A percentile compares a stretch with the other conserved stretches of the same genome.
These are phyloP conservation scores for Ferrisia virgata DNA, from an alignment of 2,888 invertebrate genomes.

Conservation along the genomic window DNA sequence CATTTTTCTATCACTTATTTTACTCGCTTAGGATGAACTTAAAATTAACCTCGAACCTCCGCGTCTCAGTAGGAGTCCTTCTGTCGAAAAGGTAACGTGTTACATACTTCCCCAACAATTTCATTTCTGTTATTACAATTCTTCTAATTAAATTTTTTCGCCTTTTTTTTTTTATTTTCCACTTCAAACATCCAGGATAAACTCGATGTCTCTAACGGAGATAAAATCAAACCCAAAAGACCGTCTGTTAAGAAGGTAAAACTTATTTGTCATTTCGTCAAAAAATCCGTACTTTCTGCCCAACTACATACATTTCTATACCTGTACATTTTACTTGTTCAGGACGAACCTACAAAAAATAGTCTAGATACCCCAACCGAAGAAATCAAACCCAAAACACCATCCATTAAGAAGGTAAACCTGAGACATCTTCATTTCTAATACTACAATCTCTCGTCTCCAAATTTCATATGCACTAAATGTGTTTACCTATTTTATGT, in stretches of 20 bases:
- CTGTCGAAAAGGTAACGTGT: not conserved
- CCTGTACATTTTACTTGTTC: not conserved
- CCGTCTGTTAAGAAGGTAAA: conserved; percentile 18
- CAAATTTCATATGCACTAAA: not conserved
- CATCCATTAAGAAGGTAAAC: conserved; percentile 34
- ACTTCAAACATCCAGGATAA: not conserved
- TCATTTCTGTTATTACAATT: not conserved
- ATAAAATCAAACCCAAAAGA: conserved; percentile 16
- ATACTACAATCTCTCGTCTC: no score
- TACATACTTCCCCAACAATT: not conserved
- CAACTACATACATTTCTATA: not conserved
- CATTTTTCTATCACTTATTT: not conserved
- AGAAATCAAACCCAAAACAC: conserved; percentile 27
- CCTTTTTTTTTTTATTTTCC: not conserved
- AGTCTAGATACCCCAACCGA: not conserved
- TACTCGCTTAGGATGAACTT: conserved; percentile 12
- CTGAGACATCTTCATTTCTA: not conserved
- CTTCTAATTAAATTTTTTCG: not conserved
- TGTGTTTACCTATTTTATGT: not conserved
- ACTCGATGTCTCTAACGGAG: not conserved
- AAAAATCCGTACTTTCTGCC: not conserved
- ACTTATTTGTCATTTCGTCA: not conserved
- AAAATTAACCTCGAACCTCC: conserved; percentile 9
- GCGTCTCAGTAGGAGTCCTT: not conserved
- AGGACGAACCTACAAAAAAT: not conserved